Evolutionary conservation across 2,113 vertebrate genomes (phyloP).

Genomic region (Tylochromis polylepis): DNA sequence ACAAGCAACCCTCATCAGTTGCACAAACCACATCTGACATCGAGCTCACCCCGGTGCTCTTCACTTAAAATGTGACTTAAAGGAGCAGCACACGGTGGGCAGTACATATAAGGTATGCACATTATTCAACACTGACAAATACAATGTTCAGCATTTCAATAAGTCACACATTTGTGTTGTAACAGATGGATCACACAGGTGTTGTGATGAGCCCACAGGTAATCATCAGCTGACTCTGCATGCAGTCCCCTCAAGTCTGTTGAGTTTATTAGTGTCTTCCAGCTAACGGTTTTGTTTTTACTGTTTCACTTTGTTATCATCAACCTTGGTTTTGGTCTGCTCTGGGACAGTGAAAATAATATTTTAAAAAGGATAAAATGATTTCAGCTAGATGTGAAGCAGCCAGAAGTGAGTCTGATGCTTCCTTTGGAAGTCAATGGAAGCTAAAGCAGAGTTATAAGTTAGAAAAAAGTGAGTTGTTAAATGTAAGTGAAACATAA

Average conservation of each 20-base stretch:
- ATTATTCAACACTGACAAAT: background rate
- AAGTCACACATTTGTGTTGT: background rate
- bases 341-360: background rate
- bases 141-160: background rate
- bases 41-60: conserved; percentile 36
- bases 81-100: background rate
- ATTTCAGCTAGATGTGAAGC: background rate
- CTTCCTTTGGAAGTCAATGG: background rate
- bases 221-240: background rate
- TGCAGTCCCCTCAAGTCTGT: background rate
- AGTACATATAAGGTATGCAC: background rate
- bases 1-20: conserved; percentile 43
- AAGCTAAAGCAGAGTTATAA: background rate
- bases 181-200: background rate
- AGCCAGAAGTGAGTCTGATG: background rate
- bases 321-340: background rate
- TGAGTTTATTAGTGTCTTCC: background rate
- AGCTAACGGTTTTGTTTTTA: background rate
- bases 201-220: background rate
- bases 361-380: background rate
- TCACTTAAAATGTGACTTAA: conserved; percentile 30
- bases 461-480: background rate
- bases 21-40: conserved; percentile 47
- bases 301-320: background rate
- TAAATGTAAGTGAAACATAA: background rate